Evolutionary conservation across 2,113 vertebrate genomes (phyloP).

Genomic region (Sinocyclocheilus anshuiensis): DNA sequence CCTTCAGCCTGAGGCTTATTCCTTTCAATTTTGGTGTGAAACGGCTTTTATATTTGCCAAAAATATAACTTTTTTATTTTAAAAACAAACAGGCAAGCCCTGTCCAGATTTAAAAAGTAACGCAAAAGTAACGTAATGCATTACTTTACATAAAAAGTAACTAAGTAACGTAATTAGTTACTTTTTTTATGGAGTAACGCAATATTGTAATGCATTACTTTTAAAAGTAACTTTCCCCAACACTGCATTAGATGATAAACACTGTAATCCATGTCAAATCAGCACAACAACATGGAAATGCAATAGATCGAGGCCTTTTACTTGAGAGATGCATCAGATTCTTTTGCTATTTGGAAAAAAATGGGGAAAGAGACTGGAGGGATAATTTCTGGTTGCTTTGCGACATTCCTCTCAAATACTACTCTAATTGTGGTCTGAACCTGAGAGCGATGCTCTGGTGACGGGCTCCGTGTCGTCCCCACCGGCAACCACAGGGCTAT

Average conservation of each 20-base stretch:
- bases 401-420: conserved; percentile 53
- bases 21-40: too few species aligned
- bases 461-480: conserved; percentile 56
- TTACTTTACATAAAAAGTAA: too few species aligned
- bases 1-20: too few species aligned
- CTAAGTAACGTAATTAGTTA: too few species aligned
- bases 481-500: conserved; percentile 61
- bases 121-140: too few species aligned
- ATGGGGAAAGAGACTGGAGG: conserved; percentile 16
- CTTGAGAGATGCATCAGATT: conserved; percentile 46
- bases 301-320: conserved; percentile 20
- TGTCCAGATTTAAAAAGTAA: too few species aligned
- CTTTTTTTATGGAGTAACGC: too few species aligned
- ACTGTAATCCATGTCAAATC: neutral
- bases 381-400: conserved; percentile 54
- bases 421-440: conserved; percentile 64
- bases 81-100: too few species aligned
- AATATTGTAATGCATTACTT: too few species aligned
- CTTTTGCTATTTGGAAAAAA: conserved; percentile 24
- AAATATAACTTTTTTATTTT: too few species aligned
- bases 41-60: too few species aligned
- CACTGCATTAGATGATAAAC: conserved; percentile 38
- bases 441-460: conserved; percentile 57
- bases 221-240: too few species aligned
- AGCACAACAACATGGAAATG: neutral